A percentile compares a stretch with the other conserved stretches of the same genome.
phyloP scores from a whole-genome alignment of 2,113 vertebrate genomes.

The Cromileptes altivelis region DNA sequence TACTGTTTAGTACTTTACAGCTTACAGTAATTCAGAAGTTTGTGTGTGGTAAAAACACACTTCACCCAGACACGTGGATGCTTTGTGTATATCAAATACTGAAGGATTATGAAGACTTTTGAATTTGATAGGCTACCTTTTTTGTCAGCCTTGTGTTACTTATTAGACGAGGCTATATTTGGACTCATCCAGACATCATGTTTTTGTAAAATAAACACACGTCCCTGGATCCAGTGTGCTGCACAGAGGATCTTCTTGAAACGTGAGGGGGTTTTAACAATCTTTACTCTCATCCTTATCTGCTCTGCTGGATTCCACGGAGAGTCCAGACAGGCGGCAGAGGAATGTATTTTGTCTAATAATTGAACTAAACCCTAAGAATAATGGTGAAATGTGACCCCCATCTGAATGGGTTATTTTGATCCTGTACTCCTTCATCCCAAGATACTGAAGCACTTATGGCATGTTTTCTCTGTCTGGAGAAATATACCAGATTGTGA shows the following conservation, averaged over 20 bases:
- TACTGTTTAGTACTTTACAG: not conserved
- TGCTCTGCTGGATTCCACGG: slow-evolving; percentile 60
- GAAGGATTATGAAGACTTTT: not conserved
- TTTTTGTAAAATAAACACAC: slow-evolving; percentile 58
- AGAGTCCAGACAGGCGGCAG: slow-evolving; percentile 61
- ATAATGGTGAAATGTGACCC: slow-evolving; percentile 75
- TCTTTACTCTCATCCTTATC: slow-evolving; percentile 66
- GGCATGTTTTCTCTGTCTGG: slow-evolving; percentile 82
- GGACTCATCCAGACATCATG: slow-evolving; percentile 30
- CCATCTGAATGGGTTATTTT: slow-evolving; percentile 79
- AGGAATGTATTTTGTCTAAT: slow-evolving; percentile 83
- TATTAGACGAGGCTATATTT: slow-evolving; percentile 59
- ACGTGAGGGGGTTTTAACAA: slow-evolving; percentile 69
- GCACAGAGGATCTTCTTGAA: slow-evolving; percentile 65
- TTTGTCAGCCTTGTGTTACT: slow-evolving; percentile 32
- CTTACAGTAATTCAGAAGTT: not conserved
- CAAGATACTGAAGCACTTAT: slow-evolving; percentile 70
- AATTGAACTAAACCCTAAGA: slow-evolving; percentile 82
- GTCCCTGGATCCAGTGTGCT: slow-evolving; percentile 50
- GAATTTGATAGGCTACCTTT: not conserved
- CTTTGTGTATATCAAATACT: slow-evolving; percentile 12
- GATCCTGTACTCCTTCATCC: slow-evolving; percentile 61
- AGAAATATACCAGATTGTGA: slow-evolving; percentile 77
- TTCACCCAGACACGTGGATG: slow-evolving; percentile 1
- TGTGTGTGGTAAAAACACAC: not conserved